A percentile compares a stretch with the other conserved stretches of the same genome.
phyloP scores from a whole-genome alignment of 2,888 invertebrate species.

The Lamproptera curius region DNA sequence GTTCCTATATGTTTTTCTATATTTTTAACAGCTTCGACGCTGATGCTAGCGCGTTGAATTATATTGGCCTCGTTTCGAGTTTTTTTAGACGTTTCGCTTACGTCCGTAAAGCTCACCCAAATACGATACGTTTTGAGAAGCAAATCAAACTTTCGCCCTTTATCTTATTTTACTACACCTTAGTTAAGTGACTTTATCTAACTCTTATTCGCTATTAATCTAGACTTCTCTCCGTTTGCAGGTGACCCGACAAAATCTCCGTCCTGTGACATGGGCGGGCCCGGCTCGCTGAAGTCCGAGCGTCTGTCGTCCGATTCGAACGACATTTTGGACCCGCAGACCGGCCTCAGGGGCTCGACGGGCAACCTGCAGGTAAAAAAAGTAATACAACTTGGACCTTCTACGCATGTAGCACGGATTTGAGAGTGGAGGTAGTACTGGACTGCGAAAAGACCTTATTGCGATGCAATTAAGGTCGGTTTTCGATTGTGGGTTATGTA shows the following conservation, averaged over 20 bases:
- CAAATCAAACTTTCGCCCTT: too few species aligned
- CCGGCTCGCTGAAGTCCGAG: slow-evolving; percentile 72
- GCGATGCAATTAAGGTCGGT: neutral
- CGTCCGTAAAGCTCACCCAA: too few species aligned
- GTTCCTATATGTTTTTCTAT: too few species aligned
- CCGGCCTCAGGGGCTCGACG: slow-evolving; percentile 64
- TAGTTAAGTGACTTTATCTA: too few species aligned
- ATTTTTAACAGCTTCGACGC: too few species aligned
- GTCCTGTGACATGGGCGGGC: slow-evolving; percentile 68
- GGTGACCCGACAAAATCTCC: slow-evolving; percentile 76
- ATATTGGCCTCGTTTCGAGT: too few species aligned
- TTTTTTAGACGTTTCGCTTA: too few species aligned
- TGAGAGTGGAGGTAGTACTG: neutral
- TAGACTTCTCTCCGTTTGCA: slow-evolving; percentile 30
- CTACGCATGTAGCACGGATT: slow-evolving; percentile 16
- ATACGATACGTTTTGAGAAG: too few species aligned
- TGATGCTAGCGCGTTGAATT: too few species aligned
- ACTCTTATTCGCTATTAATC: too few species aligned
- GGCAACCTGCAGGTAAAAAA: slow-evolving; percentile 60
- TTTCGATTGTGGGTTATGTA: too few species aligned
- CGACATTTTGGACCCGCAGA: slow-evolving; percentile 72
- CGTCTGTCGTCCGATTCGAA: slow-evolving; percentile 73
- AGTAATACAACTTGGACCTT: slow-evolving; percentile 19
- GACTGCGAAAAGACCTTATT: neutral
- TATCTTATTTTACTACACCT: too few species aligned